A percentile compares a stretch with the other conserved stretches of the same genome.
These are phyloP conservation scores for Anagyrus pseudococci DNA, from an alignment of 2,888 invertebrate species.

Conservation along the genomic window DNA sequence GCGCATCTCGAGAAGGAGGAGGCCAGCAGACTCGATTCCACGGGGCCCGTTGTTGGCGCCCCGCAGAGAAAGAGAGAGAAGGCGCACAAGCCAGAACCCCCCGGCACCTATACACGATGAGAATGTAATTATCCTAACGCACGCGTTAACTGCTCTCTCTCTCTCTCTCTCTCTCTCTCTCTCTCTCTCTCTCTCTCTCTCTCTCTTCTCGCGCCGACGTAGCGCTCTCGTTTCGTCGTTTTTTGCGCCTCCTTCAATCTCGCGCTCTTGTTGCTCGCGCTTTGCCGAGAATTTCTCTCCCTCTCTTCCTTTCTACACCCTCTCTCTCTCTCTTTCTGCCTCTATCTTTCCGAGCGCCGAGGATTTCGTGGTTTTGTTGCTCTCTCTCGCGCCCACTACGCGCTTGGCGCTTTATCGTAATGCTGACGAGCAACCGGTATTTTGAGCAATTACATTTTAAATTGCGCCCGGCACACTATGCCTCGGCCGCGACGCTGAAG, in stretches of 20 bases:
- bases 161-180: slow-evolving; percentile 42
- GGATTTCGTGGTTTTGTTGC: too few relatives aligned
- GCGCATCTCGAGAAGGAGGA: slow-evolving; percentile 31
- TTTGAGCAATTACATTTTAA: slow-evolving; percentile 34
- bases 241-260: neutral
- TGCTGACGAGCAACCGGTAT: slow-evolving; percentile 24
- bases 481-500: slow-evolving; percentile 11
- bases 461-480: slow-evolving; percentile 1
- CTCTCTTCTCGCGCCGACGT: neutral
- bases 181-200: slow-evolving; percentile 6
- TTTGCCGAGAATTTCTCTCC: slow-evolving; percentile 7
- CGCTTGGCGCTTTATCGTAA: slow-evolving; percentile 13
- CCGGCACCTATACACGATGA: slow-evolving; percentile 46
- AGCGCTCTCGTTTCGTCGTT: neutral
- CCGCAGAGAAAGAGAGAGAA: slow-evolving; percentile 40
- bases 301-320: neutral
- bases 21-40: slow-evolving; percentile 38
- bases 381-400: neutral
- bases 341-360: too few relatives aligned
- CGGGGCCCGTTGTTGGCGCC: slow-evolving; percentile 43
- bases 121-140: slow-evolving; percentile 52
- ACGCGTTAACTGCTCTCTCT: slow-evolving; percentile 42
- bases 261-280: slow-evolving; percentile 35
- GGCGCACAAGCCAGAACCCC: slow-evolving; percentile 42
- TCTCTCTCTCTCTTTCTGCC: neutral